phyloP scores from a whole-genome alignment of 2,797 vertebrate genomes.

The Danionella dracula region DNA sequence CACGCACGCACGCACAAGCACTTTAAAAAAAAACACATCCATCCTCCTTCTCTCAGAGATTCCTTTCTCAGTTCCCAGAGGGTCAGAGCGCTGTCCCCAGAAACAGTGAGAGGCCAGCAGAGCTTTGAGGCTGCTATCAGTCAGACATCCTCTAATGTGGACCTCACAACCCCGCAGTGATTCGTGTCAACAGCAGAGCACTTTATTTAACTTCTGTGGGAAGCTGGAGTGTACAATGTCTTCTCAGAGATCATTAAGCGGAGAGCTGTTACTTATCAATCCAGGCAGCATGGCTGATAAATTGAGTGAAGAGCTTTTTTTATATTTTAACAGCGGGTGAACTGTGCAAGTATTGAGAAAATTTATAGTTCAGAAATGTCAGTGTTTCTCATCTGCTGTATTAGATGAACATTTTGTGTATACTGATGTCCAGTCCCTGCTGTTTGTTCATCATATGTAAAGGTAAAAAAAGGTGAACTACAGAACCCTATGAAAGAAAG shows the following conservation, averaged over 20 bases:
- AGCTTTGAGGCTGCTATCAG: slow-evolving; percentile 14
- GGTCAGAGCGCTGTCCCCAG: slow-evolving; percentile 25
- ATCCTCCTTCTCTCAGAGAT: neutral
- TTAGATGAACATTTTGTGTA: too few relatives aligned
- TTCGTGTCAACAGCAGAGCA: slow-evolving; percentile 13
- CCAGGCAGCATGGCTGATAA: neutral
- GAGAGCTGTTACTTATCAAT: slow-evolving; percentile 24
- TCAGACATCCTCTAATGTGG: slow-evolving; percentile 21
- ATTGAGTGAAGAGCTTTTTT: too few relatives aligned
- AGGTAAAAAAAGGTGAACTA: too few relatives aligned
- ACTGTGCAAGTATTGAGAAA: too few relatives aligned
- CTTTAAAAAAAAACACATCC: neutral
- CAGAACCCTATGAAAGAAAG: too few relatives aligned
- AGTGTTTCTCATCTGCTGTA: too few relatives aligned
- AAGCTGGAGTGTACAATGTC: slow-evolving; percentile 35
- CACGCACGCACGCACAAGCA: too few relatives aligned
- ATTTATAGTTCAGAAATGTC: neutral
- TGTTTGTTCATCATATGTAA: too few relatives aligned
- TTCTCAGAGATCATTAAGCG: slow-evolving; percentile 35
- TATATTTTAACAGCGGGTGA: too few relatives aligned
- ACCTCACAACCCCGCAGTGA: slow-evolving; percentile 21
- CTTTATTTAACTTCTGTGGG: slow-evolving; percentile 47
- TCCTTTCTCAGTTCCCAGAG: slow-evolving; percentile 19
- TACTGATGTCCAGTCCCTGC: too few relatives aligned
- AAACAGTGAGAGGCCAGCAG: slow-evolving; percentile 7